Conservation (phyloP, 2,113 vertebrate species). For the Cathartes aura region DNA sequence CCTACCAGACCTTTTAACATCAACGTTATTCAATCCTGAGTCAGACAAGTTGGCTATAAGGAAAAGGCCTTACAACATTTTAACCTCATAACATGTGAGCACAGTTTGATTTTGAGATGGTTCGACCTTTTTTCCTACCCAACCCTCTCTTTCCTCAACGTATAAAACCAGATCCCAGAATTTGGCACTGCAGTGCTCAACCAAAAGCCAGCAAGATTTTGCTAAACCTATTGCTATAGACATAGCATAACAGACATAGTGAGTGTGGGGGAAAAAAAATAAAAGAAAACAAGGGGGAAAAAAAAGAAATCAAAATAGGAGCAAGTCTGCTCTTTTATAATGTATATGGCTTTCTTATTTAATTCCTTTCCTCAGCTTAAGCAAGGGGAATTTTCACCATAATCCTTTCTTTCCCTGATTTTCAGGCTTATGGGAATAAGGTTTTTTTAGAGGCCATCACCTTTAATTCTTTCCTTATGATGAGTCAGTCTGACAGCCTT, state of each 20-base stretch:
- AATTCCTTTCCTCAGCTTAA: neutral
- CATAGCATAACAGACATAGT: neutral
- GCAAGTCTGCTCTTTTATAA: neutral
- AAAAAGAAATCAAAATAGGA: neutral
- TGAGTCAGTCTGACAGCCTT: neutral
- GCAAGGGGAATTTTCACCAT: neutral
- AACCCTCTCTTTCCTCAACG: neutral
- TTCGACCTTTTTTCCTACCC: neutral
- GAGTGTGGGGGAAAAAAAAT: neutral
- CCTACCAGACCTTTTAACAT: constrained; percentile 6
- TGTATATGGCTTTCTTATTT: neutral
- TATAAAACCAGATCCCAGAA: neutral
- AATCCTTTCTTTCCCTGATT: neutral
- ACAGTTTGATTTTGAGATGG: neutral
- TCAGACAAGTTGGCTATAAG: neutral
- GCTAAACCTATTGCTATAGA: neutral
- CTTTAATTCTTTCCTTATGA: neutral
- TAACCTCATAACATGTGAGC: neutral
- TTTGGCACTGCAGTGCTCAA: neutral
- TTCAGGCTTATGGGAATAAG: neutral
- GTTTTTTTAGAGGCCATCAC: neutral
- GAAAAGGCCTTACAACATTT: neutral
- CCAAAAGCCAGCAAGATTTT: neutral
- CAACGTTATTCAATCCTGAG: neutral
- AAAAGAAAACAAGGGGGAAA: neutral